Conservation (phyloP, 2,888 invertebrate genomes). For the Exephanes ischioxanthus region DNA sequence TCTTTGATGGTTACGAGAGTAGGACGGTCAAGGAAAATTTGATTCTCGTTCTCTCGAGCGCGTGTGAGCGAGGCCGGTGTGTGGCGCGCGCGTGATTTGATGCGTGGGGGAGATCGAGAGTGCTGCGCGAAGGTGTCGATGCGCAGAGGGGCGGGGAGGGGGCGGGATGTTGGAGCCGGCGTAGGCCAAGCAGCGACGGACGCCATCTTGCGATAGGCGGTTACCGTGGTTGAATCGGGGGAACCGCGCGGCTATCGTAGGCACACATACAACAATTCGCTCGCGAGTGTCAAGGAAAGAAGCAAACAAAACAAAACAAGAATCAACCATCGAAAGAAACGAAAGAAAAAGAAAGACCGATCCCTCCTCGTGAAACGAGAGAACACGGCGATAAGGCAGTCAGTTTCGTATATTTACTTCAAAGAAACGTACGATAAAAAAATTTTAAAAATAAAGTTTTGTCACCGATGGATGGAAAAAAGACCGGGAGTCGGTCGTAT, state of each 20-base stretch:
- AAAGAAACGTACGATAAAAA: background rate
- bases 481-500: constrained; percentile 64
- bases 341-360: constrained; percentile 23
- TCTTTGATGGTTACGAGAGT: constrained; percentile 6
- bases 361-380: constrained; percentile 80
- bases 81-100: constrained; percentile 31
- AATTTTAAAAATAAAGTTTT: constrained; percentile 10
- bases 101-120: constrained; percentile 38
- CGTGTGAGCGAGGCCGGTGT: background rate
- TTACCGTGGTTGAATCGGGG: constrained; percentile 86
- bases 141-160: constrained; percentile 13
- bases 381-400: background rate
- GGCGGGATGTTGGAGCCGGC: constrained; percentile 66
- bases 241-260: constrained; percentile 83
- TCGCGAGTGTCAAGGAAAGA: constrained; percentile 66
- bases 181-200: constrained; percentile 70
- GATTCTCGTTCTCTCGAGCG: background rate
- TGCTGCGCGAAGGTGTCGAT: constrained; percentile 45
- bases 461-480: constrained; percentile 66
- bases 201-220: constrained; percentile 92
- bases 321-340: background rate
- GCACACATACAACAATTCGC: constrained; percentile 63
- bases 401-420: background rate
- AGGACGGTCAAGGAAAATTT: constrained; percentile 5
- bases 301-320: background rate